Base-by-base conservation (phyloP, 2,888 invertebrate species). In the Villa cingulata region DNA sequence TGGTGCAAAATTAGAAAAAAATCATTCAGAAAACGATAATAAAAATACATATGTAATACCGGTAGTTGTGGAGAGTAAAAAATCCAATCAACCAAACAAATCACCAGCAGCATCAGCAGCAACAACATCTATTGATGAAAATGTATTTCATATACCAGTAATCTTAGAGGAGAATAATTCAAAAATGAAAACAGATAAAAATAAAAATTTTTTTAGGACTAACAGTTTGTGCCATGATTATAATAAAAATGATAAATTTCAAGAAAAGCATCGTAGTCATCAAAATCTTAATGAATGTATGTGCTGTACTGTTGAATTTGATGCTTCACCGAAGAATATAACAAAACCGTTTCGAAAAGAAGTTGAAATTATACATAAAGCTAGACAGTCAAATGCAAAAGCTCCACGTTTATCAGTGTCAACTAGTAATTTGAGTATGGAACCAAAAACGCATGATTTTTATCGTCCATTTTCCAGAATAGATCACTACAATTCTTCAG, bases 201-300 rank as follows among this genome's bases (percentile, higher is more conserved):
- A 1, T 32, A 7, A 7, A 12, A 32, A 32, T 12, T 32, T 36
- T 20, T 23, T 34, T 17, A 23, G n/a, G 29, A 17, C 23, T 20
- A 29, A n/a, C 10, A 32, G 29, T 32, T 14, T 32, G 1, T 12
- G 3, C 12, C 29, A 32, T 12, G 29, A 32, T 12, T 3, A 16
- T 12, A 38, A 38, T 15, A 16, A 43, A 10, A 46, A 51, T 15
- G 32, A 45, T 15, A 37, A 45, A 4, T 20, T 49, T 2, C 41
- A 40, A 27, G 54, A 57, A 40, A 56, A 59, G 56, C 61, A 49
- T 19, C 54, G 70, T 37, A 62, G 63, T 48, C 69, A 69, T 4
- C 62, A 60, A 53, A 62, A 67, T 53, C 58, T 72, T 29, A 58
- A 61, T 37, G 72, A 72, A 53, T 72, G 72, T 72, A 58, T 72